Base-by-base conservation (phyloP, 2,113 vertebrate species). In the Larimichthys polyactis region DNA sequence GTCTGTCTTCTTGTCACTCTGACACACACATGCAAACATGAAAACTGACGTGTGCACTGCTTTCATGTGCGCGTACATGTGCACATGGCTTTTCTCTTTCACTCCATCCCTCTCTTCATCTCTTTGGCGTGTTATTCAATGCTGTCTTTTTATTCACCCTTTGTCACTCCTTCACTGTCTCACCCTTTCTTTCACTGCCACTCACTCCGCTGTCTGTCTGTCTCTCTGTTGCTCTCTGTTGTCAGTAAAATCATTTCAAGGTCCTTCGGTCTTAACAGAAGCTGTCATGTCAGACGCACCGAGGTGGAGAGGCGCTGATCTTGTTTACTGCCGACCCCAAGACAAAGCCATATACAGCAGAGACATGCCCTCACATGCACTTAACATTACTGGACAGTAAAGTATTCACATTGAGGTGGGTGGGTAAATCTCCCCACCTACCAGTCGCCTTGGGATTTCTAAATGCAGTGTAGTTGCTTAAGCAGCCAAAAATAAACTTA, bases 161-260 rank as follows among this genome's bases (percentile, higher is more conserved):
- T 58, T 29, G n/a, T 71, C 11, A 29, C 14, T 68, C 24, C 44
- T 52, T 79, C 64, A 29, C 54, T 19, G 6, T 49, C 4, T 68
- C 62, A 51, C 5, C 60, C 67, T 44, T 19, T 57, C 59, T 9
- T 40, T 77, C 76, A 1, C 52, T 46, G 46, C 69, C 67, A 10
- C 22, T 60, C 59, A 72, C 11, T 9, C 10, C 10, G 44, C 44
- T 14, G 11, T 14, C 20, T 51, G 19, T 43, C 54, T 44, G 9
- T 16, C 20, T 40, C 22, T 52, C 58, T 70, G 22, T 27, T 1
- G 0, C 73, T 19, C 44, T 72, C 27, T 29, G 74, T 55, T 36
- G 63, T 75, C 52, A 59, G 63, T 62, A 48, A 85, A 82, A 82
- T 79, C 69, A 74, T 84, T 86, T 87, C 85, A 79, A 71, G 62